Conservation (phyloP, 2,113 vertebrate genomes). For the Epinephelus fuscoguttatus region DNA sequence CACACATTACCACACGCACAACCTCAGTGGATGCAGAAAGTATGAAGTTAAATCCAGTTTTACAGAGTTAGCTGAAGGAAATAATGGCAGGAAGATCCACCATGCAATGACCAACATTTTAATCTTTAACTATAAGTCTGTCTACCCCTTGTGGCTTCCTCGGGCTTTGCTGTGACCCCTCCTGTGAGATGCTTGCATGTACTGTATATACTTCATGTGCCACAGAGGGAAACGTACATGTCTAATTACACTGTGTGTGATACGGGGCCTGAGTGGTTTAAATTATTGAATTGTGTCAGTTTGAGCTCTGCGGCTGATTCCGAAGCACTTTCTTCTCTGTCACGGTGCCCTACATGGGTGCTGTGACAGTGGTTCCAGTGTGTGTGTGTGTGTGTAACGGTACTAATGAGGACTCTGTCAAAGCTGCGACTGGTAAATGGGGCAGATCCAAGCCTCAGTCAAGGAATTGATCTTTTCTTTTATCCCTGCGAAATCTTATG, state of each 20-base stretch:
- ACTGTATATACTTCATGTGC: background rate
- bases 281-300: constrained; percentile 43
- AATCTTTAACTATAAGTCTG: background rate
- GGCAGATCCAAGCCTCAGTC: constrained; percentile 48
- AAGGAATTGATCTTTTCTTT: constrained; percentile 62
- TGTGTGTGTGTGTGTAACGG: background rate
- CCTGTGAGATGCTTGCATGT: background rate
- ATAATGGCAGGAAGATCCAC: background rate
- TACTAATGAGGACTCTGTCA: constrained; percentile 66
- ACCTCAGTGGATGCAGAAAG: background rate
- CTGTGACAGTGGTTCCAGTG: constrained; percentile 18
- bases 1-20: background rate
- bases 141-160: background rate
- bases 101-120: background rate
- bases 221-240: background rate
- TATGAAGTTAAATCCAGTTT: background rate
- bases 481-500: constrained; percentile 52
- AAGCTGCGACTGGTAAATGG: constrained; percentile 54
- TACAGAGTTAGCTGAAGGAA: background rate
- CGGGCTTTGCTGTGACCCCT: background rate
- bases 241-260: constrained; percentile 24
- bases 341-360: background rate
- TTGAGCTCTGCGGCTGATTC: constrained; percentile 36
- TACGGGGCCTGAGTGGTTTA: constrained; percentile 16
- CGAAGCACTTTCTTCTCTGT: constrained; percentile 25